Percentiles rank a stretch among this genome's conserved stretches.
Evolutionary conservation across 2,113 vertebrate species (phyloP).

Genomic region (Zingel zingel): DNA sequence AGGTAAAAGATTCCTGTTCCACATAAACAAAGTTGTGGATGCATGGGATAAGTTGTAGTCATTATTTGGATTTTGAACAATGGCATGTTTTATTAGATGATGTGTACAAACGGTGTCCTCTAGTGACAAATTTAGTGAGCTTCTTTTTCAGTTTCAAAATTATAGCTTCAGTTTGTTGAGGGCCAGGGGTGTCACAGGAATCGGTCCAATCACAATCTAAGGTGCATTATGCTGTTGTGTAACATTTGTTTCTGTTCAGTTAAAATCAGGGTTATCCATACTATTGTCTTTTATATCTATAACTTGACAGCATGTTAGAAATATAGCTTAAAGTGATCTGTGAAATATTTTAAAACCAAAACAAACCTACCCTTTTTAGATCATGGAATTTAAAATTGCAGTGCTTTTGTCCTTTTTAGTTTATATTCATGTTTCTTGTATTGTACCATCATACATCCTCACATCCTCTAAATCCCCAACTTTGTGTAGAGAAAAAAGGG

Average conservation of each 20-base stretch:
- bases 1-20: conserved; percentile 81
- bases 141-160: conserved; percentile 4
- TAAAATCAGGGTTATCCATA: not conserved
- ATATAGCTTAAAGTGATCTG: not conserved
- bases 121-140: conserved; percentile 9
- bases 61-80: not conserved
- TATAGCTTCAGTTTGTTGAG: not conserved
- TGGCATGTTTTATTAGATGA: not conserved
- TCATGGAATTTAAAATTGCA: not conserved
- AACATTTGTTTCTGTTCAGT: not conserved
- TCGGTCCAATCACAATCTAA: not conserved
- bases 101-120: conserved; percentile 27
- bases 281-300: not conserved
- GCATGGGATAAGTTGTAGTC: not conserved
- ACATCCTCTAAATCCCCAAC: not conserved
- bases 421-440: not conserved
- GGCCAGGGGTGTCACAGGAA: not conserved
- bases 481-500: not conserved
- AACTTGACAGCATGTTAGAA: not conserved
- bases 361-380: not conserved
- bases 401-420: not conserved
- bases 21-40: not conserved
- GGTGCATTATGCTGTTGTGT: not conserved
- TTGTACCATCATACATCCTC: not conserved
- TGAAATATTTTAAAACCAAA: not conserved